Evolutionary conservation across 2,888 invertebrate genomes (phyloP), one percentile per base, ranked within the genome.

Genomic region (Carcina quercana): DNA sequence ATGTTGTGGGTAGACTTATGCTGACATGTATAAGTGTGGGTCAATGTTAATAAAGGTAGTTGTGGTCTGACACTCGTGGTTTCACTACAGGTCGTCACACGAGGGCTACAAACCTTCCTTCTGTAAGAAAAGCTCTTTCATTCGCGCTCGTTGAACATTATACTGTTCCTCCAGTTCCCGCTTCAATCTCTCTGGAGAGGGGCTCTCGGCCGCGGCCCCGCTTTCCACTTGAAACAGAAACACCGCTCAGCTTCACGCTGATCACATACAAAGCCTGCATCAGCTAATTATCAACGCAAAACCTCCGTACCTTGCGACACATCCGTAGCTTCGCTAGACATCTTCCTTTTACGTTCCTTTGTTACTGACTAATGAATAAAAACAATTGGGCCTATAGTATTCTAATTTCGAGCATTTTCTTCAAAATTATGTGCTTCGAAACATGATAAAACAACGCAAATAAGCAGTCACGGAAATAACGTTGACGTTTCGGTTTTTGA

Each of bases 111-210:
- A 84, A 94, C 94, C 92, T 91, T 97, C 97, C 86, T 96, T 97
- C 71, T 95, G 95, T 55, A 96, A 86, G 80, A 92, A 97, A 36
- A 97, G 79, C 56, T 96, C 96, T 85, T 94, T 96, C 87, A 97
- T 90, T 86, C 93, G 94, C 21, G 96, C 97, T 52, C 97, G 87
- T 70, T 97, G 96, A 39, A 88, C 80, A 64, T 96, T 94, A 83
- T 96, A 97, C 67, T 96, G 95, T 48, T 91, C 92, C 56, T 92
- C 91, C 61, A 94, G 87, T 59, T 89, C 87, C 45, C 70, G 67
- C 35, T 61, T 59, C 43, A 55, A 47, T 40, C 61, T 54, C 34
- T 70, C 71, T 30, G 62, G 59, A 25, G 59, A 47, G 31, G 59
- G 63, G 39, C 57, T 50, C 40, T 55, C 52, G 37, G 55, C 50